These are phyloP conservation scores for Lasioglossum pauxillum DNA, from an alignment of 2,888 invertebrate species.

Conservation along the genomic window DNA sequence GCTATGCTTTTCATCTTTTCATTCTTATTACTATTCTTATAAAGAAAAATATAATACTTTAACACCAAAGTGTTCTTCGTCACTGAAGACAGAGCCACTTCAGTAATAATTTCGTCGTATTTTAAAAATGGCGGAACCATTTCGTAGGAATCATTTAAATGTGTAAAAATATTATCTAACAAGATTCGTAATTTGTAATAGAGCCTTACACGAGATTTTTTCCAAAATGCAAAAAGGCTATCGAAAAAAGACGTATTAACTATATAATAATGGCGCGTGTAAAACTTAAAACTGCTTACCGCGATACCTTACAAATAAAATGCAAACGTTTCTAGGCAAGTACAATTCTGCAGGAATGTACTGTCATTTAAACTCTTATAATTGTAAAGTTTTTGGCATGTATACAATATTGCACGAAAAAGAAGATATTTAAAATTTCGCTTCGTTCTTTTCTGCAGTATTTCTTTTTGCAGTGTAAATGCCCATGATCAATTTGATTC, in stretches of 20 bases:
- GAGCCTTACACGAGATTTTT: not conserved
- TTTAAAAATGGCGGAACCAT: conserved; percentile 19
- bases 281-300: conserved; percentile 17
- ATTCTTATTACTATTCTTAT: conserved; percentile 29
- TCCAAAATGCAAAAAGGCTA: conserved; percentile 21
- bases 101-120: conserved; percentile 12
- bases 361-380: conserved; percentile 16
- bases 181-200: not conserved
- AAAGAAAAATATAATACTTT: conserved; percentile 33
- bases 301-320: conserved; percentile 33
- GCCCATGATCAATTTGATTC: conserved; percentile 28
- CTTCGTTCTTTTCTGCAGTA: not conserved
- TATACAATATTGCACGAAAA: conserved; percentile 29
- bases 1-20: conserved; percentile 15
- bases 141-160: conserved; percentile 35
- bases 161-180: conserved; percentile 36
- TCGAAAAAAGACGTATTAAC: conserved; percentile 11
- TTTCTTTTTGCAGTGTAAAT: conserved; percentile 26
- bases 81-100: not conserved
- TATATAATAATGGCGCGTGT: not conserved
- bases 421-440: not conserved
- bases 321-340: conserved; percentile 35
- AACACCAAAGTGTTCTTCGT: not conserved
- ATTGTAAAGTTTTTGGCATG: conserved; percentile 7
- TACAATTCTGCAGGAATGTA: conserved; percentile 46